Evolutionary conservation across 2,797 vertebrate species (phyloP), one percentile per base, ranked within the genome.

Genomic region (Acrocephalus scirpaceus): DNA sequence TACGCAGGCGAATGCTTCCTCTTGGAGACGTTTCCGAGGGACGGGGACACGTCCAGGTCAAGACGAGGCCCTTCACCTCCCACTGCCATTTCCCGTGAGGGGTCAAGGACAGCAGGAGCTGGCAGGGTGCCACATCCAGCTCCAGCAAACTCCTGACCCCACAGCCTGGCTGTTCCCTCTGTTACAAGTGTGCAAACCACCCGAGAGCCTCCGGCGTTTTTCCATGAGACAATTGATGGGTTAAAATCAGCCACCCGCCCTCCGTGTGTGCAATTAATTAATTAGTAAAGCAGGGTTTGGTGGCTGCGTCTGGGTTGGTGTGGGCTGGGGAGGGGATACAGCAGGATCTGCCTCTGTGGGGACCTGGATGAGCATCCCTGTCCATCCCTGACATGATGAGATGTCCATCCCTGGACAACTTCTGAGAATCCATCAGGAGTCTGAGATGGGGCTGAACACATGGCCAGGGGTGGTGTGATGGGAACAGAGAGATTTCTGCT

Each of bases 271-370:
- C 36, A 60, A 66, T 93, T 88, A 83, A 80, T 93, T 83, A 70
- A 77, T 83, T 51, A 70, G 76, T 70, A 62, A 50, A 93, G 32
- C 1, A 54, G 69, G 60, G 26, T 42, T 77, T 54, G 87, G 56
- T 18, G 4, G 45, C 73, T 53, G 60, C 8, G 5, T 40, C 56
- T 62, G 5, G 8, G 86, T 67, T 4, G 0, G 40, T 0, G 1
- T 4, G 5, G 53, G 48, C 16, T 62, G 51, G 61, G 86, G 50
- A 58, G 11, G 32, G 77, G 54, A 36, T 18, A 50, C 30, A 42
- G 88, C 29, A 34, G 50, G 76, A 71, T 38, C 53, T 64, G 79
- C 29, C 66, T 73, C 65, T 2, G 8, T 1, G 2, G 73, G 42
- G n/a, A 27, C 11, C 29, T 9, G 2, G 79, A 14, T 2, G 30